Evolutionary conservation across 2,888 invertebrate species (phyloP), one percentile per base, ranked within the genome.

Genomic region (Lissocephala sabroskyi): DNA sequence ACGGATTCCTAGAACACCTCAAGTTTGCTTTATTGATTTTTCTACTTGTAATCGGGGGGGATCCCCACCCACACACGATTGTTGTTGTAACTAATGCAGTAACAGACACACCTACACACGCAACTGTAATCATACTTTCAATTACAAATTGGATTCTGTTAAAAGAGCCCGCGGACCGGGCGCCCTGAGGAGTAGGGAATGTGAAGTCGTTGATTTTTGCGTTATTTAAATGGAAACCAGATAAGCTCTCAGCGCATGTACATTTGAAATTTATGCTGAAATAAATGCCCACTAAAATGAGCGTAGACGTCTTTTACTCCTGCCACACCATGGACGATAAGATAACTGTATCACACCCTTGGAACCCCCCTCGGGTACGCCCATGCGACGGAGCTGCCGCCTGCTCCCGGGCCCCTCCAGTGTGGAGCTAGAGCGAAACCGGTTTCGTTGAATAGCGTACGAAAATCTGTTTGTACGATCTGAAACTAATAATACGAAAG

Each of bases 181-280:
- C n/a, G n/a, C n/a, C n/a, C n/a, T n/a, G n/a, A n/a, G n/a, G n/a
- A n/a, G n/a, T n/a, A n/a, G n/a, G n/a, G n/a, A n/a, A n/a, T n/a
- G n/a, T 32, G 3, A 32, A 32, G 13, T 32, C 30, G 30, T 32
- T 32, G 29, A 29, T 29, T 33, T 33, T 33, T 5, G 13, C 10
- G 9, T 7, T 2, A 14, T 35, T 13, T 35, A 35, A 13, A 33
- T 33, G 13, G 16, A 35, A 1, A 9, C 1, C 13, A 75, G 52
- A 76, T 70, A 77, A 59, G 75, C 77, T 66, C 75, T 74, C 59
- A 65, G 44, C 40, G 52, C 51, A 50, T 73, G 57, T 58, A 73
- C 59, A 61, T 52, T 71, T 54, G 57, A 65, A 70, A 71, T 75
- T 75, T 14, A 35, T 59, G 63, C 75, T 75, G 68, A 67, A 68